These are phyloP conservation scores for Apostichopus leukothele DNA, from an alignment of 53 echinoderm and acorn worm genomes.

Conservation along the genomic window DNA sequence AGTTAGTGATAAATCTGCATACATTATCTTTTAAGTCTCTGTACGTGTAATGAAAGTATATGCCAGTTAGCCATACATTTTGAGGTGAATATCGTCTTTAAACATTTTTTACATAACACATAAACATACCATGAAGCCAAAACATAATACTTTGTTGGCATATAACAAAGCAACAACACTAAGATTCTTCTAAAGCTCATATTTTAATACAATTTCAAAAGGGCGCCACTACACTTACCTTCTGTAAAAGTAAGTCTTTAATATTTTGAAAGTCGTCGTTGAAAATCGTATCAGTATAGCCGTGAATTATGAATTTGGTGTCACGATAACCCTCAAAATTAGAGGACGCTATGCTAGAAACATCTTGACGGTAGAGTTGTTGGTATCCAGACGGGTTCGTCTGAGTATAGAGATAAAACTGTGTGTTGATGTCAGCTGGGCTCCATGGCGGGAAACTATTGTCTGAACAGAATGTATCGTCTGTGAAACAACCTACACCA, in stretches of 20 bases:
- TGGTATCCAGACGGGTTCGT: neutral
- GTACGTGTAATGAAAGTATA: too few species aligned
- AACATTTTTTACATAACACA: too few species aligned
- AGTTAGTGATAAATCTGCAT: too few species aligned
- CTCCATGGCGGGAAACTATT: conserved; percentile 70
- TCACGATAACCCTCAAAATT: conserved; percentile 30
- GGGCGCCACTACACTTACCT: neutral
- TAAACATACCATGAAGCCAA: too few species aligned
- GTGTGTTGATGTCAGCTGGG: conserved; percentile 65
- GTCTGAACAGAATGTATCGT: conserved; percentile 59
- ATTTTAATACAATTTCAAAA: too few species aligned
- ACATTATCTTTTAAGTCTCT: too few species aligned
- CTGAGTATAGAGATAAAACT: conserved; percentile 69
- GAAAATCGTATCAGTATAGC: conserved; percentile 71
- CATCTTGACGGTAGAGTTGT: conserved; percentile 39
- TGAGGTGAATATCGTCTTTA: too few species aligned
- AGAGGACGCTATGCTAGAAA: conserved; percentile 18
- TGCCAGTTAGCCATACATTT: too few species aligned
- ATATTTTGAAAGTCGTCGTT: conserved; percentile 48
- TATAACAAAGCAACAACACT: too few species aligned
- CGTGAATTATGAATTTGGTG: conserved; percentile 74
- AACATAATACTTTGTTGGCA: too few species aligned
- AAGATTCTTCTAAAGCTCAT: too few species aligned
- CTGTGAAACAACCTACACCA: conserved; percentile 74
- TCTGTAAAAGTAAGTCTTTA: conserved; percentile 52